Percentiles rank a stretch among this genome's conserved stretches.
phyloP scores from a whole-genome alignment of 2,797 vertebrate genomes.

The Rhincodon typus region DNA sequence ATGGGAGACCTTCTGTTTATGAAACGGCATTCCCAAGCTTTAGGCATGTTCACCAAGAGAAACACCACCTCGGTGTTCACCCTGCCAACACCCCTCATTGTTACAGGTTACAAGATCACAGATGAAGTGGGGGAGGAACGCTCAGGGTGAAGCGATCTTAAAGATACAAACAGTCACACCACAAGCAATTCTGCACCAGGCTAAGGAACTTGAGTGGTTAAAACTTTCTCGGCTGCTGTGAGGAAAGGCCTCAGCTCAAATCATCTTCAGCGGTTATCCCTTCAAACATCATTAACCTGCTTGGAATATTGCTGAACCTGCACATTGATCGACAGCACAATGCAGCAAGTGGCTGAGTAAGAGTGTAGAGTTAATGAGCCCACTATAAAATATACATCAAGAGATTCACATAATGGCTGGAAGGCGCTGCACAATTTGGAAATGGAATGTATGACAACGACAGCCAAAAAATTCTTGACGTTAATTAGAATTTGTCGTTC shows the following conservation, averaged over 20 bases:
- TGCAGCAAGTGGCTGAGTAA: neutral
- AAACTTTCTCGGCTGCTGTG: neutral
- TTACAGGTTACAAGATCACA: neutral
- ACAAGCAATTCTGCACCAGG: neutral
- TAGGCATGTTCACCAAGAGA: no score
- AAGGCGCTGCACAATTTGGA: neutral
- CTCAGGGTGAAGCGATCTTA: neutral
- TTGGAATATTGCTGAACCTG: neutral
- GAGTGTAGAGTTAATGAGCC: neutral
- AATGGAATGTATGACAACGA: neutral
- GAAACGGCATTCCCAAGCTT: no score
- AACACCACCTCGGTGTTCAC: neutral
- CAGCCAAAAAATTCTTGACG: no score
- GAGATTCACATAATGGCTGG: neutral
- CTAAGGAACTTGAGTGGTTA: neutral
- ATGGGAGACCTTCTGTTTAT: neutral
- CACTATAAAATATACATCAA: no score
- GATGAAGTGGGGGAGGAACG: neutral
- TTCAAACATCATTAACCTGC: neutral
- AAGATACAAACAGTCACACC: no score
- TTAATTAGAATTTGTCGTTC: no score
- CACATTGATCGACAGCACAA: neutral
- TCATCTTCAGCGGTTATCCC: neutral
- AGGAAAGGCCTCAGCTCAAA: neutral
- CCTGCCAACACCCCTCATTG: neutral